These are phyloP conservation scores for Mythimna loreyi DNA, from an alignment of 2,888 invertebrate species.

Conservation along the genomic window DNA sequence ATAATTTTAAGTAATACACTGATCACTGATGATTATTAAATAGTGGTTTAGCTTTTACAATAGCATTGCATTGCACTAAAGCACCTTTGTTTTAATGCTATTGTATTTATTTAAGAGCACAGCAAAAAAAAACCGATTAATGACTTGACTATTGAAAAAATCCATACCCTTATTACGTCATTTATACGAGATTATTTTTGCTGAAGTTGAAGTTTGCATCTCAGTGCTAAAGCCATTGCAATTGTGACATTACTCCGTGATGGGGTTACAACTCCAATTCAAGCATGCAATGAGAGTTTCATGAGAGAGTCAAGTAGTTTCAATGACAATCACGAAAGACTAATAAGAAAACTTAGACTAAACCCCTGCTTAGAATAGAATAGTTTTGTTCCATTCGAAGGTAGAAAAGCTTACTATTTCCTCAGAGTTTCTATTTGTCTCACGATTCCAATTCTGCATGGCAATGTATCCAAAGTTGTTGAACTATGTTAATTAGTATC, in stretches of 20 bases:
- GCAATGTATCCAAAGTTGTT: conserved; percentile 40
- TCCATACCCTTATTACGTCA: too few relatives aligned
- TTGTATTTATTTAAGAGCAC: too few relatives aligned
- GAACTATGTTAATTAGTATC: conserved; percentile 54
- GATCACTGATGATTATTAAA: too few relatives aligned
- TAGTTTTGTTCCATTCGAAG: conserved; percentile 27
- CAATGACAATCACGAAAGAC: conserved; percentile 20
- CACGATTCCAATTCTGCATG: conserved; percentile 41
- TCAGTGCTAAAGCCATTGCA: not conserved
- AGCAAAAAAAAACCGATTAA: too few relatives aligned
- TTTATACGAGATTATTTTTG: not conserved
- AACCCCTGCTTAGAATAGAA: conserved; percentile 28
- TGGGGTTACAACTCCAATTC: not conserved
- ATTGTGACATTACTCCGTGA: not conserved
- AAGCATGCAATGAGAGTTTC: not conserved
- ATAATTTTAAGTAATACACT: too few relatives aligned
- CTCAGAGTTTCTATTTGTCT: conserved; percentile 30
- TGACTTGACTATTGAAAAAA: too few relatives aligned
- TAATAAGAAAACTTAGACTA: conserved; percentile 28
- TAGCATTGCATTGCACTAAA: too few relatives aligned
- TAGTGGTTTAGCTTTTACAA: too few relatives aligned
- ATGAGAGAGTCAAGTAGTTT: conserved; percentile 9
- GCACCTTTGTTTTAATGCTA: too few relatives aligned
- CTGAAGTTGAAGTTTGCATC: not conserved
- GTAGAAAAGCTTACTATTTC: conserved; percentile 11